A percentile compares a stretch with the other conserved stretches of the same genome.
Evolutionary conservation across 2,113 vertebrate genomes (phyloP).

Genomic region (Lagopus muta): DNA sequence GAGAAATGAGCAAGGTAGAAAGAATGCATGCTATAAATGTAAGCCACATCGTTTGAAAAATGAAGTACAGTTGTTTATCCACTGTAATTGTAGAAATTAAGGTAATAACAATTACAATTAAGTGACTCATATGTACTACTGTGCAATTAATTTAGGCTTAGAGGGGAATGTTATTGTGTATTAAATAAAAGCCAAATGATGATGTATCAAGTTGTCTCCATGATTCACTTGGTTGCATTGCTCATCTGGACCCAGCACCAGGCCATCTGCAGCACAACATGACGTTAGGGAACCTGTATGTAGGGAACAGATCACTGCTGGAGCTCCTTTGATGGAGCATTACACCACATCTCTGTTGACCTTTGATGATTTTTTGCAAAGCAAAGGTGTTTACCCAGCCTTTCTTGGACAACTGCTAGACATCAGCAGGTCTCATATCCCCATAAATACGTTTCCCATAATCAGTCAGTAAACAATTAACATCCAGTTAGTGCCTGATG

Average conservation of each 20-base stretch:
- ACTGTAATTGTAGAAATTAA: slow-evolving; percentile 47
- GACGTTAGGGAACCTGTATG: background rate
- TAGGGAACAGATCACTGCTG: background rate
- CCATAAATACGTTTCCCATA: slow-evolving; percentile 50
- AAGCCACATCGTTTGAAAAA: background rate
- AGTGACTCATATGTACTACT: slow-evolving; percentile 39
- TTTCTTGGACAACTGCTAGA: background rate
- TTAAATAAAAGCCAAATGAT: slow-evolving; percentile 7
- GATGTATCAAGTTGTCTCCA: background rate
- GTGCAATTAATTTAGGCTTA: slow-evolving; percentile 40
- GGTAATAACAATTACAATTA: slow-evolving; percentile 59
- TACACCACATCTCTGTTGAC: accelerated
- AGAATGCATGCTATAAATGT: background rate
- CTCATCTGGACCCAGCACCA: background rate
- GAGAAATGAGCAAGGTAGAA: background rate
- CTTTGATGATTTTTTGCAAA: background rate
- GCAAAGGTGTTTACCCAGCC: background rate
- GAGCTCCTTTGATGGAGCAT: background rate
- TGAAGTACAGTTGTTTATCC: slow-evolving; percentile 16
- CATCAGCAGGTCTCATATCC: slow-evolving; percentile 30
- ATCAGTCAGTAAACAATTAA: slow-evolving; percentile 58
- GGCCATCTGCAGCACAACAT: background rate
- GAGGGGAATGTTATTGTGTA: slow-evolving; percentile 24
- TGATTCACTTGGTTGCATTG: background rate
- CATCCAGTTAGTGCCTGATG: slow-evolving; percentile 40